Evolutionary conservation across 1,140 invertebrate species (phyloP).

Genomic region (Gryon sp.): DNA sequence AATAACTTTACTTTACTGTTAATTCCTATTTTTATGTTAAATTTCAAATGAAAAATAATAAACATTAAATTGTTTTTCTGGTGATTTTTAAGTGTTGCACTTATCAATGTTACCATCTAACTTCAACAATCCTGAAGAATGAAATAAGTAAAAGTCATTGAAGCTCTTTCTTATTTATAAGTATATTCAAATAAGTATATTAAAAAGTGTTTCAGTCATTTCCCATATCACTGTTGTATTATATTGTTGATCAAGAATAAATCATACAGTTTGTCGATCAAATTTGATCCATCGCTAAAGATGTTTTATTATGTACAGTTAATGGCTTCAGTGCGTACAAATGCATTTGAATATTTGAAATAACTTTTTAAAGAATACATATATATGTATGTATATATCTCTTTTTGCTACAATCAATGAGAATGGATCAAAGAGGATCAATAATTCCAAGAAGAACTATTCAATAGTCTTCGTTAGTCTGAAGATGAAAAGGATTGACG

Average conservation of each 20-base stretch:
- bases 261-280: slow-evolving; percentile 3
- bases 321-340: slow-evolving; percentile 1
- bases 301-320: slow-evolving; percentile 4
- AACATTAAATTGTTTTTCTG: no score
- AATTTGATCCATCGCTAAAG: neutral
- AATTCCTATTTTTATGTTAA: no score
- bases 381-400: no score
- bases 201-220: no score
- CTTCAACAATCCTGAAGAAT: no score
- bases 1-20: no score
- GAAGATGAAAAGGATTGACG: slow-evolving; percentile 47
- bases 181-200: no score
- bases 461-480: slow-evolving; percentile 51
- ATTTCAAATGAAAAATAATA: no score
- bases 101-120: no score
- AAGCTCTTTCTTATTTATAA: neutral
- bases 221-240: no score
- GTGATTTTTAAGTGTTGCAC: no score
- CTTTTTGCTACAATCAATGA: slow-evolving; percentile 35
- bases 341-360: slow-evolving; percentile 46
- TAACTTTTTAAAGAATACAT: slow-evolving; percentile 25
- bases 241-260: no score
- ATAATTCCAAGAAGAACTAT: slow-evolving; percentile 47
- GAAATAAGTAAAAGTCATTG: neutral
- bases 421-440: slow-evolving; percentile 51